Evolutionary conservation across 2,113 vertebrate genomes (phyloP), one percentile per base, ranked within the genome.

Genomic region (Prionailurus bengalensis): DNA sequence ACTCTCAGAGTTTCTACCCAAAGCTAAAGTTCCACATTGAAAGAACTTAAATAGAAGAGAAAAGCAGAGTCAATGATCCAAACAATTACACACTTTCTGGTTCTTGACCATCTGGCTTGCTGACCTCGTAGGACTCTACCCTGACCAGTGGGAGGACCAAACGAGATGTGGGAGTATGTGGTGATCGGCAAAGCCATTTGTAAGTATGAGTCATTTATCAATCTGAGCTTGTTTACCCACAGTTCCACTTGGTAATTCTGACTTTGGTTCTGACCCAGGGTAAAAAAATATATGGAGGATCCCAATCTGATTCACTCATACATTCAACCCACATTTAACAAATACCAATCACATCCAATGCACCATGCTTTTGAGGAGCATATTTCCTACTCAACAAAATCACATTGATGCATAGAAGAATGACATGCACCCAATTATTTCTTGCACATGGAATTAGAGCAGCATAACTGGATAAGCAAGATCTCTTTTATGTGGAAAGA

Each of bases 191-290:
- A 92, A 95, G 45, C n/a, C 84, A 83, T 82, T 91, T 92, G 17
- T 63, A 91, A 96, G 68, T 55, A 71, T 82, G 95, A 95, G 91
- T 98, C 97, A 94, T 92, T 82, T 58, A 83, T 80, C 93, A 85
- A 33, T 63, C n/a, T 48, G 31, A 86, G 33, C 39, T 78, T 84
- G 93, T 85, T 94, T 45, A 88, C 16, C 39, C 89, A 78, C 39
- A 85, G 36, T 92, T 89, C 73, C 53, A 96, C 79, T 53, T 79
- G 27, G 55, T n/a, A 79, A 96, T 84, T 91, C 45, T 88, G 80
- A 92, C 55, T 51, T 85, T 36, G 82, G 78, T 94, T 81, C 45
- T 91, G 81, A 95, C 66, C 58, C 13, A 63, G 53, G 16, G 17
- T 27, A 89, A 21, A 94, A 94, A 61, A 96, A 91, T 51, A 81